A percentile compares a stretch with the other conserved stretches of the same genome.
phyloP scores from a whole-genome alignment of 2,113 vertebrate genomes.

The Apistogramma diplotaenia region DNA sequence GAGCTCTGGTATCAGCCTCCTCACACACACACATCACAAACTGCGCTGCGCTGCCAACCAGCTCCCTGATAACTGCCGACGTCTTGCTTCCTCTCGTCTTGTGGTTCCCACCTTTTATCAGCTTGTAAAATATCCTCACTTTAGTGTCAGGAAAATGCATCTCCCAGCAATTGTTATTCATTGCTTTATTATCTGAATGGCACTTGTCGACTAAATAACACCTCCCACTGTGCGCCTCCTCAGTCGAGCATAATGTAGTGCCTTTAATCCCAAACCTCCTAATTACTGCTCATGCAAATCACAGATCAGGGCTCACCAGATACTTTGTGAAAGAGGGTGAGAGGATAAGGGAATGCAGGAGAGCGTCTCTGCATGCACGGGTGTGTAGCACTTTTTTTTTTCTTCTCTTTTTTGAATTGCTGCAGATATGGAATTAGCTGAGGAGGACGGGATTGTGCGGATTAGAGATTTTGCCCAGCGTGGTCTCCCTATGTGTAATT shows the following conservation, averaged over 20 bases:
- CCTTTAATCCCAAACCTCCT: constrained; percentile 58
- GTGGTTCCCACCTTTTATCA: constrained; percentile 5
- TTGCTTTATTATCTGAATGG: constrained; percentile 60
- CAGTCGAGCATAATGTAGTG: constrained; percentile 25
- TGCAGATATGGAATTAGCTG: constrained; percentile 60
- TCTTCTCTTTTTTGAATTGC: background rate
- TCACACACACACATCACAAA: constrained; percentile 38
- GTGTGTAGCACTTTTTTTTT: constrained; percentile 16
- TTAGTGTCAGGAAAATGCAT: constrained; percentile 14
- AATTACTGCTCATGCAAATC: constrained; percentile 72
- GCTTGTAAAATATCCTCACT: background rate
- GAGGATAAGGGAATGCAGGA: constrained; percentile 31
- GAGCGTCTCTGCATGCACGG: constrained; percentile 3
- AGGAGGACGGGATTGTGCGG: constrained; percentile 64
- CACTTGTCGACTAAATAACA: constrained; percentile 47
- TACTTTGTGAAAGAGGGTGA: constrained; percentile 26
- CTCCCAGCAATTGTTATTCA: constrained; percentile 57
- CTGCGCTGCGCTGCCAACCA: background rate
- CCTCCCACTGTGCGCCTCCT: constrained; percentile 45
- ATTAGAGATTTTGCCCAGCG: constrained; percentile 71
- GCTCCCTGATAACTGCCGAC: constrained; percentile 8
- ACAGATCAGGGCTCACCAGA: constrained; percentile 48
- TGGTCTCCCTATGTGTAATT: constrained; percentile 67
- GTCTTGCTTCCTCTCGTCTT: background rate
- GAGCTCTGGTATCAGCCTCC: constrained; percentile 42